Evolutionary conservation across 2,113 vertebrate genomes (phyloP).

Genomic region (Elaphurus davidianus): DNA sequence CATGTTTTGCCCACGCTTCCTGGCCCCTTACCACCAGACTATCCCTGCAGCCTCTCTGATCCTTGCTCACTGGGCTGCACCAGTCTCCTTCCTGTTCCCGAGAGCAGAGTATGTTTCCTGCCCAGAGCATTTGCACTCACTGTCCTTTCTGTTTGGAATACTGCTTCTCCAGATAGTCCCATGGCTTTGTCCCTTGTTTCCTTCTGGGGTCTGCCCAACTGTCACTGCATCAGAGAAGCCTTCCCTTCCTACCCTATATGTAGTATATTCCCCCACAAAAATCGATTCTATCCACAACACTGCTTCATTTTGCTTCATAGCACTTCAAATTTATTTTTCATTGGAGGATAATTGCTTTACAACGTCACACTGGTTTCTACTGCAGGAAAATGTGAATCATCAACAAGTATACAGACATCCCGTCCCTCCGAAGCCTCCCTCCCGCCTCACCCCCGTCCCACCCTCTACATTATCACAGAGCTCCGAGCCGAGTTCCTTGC

Average conservation of each 20-base stretch:
- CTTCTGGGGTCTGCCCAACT: not conserved
- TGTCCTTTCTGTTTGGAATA: not conserved
- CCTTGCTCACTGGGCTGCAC: not conserved
- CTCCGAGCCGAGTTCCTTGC: not conserved
- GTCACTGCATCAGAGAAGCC: not conserved
- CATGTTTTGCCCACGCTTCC: not conserved
- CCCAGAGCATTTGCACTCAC: not conserved
- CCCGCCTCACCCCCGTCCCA: not conserved
- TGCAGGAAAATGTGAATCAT: not conserved
- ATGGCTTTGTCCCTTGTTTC: not conserved
- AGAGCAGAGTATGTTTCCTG: not conserved
- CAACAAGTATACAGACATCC: not conserved
- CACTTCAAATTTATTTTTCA: not conserved
- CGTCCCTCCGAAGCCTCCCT: not conserved
- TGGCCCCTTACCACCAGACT: not conserved
- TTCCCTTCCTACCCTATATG: not conserved
- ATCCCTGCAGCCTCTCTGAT: not conserved
- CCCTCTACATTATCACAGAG: not conserved
- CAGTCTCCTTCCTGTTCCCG: not conserved
- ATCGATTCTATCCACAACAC: not conserved
- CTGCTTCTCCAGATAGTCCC: not conserved
- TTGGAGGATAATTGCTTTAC: not conserved
- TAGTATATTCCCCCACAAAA: not conserved
- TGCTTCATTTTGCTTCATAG: not conserved
- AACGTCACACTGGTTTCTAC: not conserved